These are phyloP conservation scores for Spilogale gracilis DNA, from an alignment of 2,113 vertebrate genomes.

Conservation along the genomic window DNA sequence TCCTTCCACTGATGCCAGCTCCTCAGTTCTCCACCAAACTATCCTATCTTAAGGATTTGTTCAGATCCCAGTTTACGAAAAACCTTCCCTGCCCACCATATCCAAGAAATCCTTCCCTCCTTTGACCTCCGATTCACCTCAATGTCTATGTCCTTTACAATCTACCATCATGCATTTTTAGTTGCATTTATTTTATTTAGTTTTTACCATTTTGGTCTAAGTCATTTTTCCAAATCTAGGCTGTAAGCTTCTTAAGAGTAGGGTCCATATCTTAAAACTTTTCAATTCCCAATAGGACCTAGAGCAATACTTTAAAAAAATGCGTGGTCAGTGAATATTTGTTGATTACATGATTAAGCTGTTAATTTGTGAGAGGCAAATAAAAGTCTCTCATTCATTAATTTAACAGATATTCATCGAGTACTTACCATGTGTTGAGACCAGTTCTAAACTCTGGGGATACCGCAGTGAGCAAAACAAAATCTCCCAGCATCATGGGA, in stretches of 20 bases:
- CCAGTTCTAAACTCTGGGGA: background rate
- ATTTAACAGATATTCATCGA: slow-evolving; percentile 10
- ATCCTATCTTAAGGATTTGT: background rate
- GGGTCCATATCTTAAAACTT: background rate
- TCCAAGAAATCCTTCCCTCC: background rate
- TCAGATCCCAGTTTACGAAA: background rate
- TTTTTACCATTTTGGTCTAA: background rate
- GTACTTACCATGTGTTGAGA: background rate
- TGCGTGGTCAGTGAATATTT: background rate
- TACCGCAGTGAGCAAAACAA: background rate
- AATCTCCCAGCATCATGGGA: background rate
- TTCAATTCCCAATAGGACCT: background rate
- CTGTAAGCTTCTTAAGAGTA: background rate
- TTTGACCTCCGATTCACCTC: slow-evolving; percentile 24
- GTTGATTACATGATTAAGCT: background rate
- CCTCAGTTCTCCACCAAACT: too few relatives aligned
- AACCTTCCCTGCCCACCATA: background rate
- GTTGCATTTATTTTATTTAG: slow-evolving; percentile 12
- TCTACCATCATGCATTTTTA: background rate
- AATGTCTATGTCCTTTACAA: background rate
- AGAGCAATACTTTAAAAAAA: background rate
- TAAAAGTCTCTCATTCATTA: background rate
- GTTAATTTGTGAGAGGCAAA: background rate
- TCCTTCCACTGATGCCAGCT: too few relatives aligned
- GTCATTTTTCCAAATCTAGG: slow-evolving; percentile 15